These are phyloP conservation scores for Xestia xanthographa DNA, from an alignment of 2,888 invertebrate species.

Conservation along the genomic window DNA sequence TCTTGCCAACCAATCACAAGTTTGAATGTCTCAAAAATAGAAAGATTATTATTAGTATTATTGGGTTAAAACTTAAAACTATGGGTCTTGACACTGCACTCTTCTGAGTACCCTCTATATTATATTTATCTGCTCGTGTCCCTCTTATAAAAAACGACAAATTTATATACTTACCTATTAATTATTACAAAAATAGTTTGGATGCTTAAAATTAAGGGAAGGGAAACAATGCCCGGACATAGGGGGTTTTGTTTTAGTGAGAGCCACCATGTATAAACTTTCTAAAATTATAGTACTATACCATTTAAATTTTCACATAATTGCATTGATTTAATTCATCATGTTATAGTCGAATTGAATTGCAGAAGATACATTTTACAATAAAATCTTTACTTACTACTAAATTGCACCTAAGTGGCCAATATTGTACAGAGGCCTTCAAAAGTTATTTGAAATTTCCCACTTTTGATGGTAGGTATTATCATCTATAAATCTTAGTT, in stretches of 20 bases:
- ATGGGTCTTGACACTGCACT: conserved; percentile 1
- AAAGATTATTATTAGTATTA: conserved; percentile 3
- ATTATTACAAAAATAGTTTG: conserved; percentile 7
- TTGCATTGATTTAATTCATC: conserved; percentile 1
- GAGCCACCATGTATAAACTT: conserved; percentile 18
- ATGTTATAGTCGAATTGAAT: neutral
- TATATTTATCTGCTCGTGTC: conserved; percentile 28
- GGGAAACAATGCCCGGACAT: neutral
- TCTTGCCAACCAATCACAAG: neutral
- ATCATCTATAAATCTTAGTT: neutral
- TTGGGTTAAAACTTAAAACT: neutral
- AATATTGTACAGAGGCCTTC: conserved; percentile 3
- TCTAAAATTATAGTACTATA: conserved; percentile 1
- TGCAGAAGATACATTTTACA: conserved; percentile 19
- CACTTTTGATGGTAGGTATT: neutral
- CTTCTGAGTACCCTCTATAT: conserved; percentile 15
- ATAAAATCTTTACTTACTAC: conserved; percentile 7
- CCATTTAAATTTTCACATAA: conserved; percentile 1
- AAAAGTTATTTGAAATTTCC: neutral
- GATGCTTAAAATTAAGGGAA: conserved; percentile 7
- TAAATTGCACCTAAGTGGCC: conserved; percentile 29
- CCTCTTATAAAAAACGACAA: conserved; percentile 35
- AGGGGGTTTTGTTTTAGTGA: neutral
- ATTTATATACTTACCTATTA: too few relatives aligned
- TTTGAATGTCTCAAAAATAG: conserved; percentile 33